Percentiles rank a stretch among this genome's conserved stretches.
Evolutionary conservation across 2,888 invertebrate species (phyloP).

Genomic region (Proisotoma minuta): DNA sequence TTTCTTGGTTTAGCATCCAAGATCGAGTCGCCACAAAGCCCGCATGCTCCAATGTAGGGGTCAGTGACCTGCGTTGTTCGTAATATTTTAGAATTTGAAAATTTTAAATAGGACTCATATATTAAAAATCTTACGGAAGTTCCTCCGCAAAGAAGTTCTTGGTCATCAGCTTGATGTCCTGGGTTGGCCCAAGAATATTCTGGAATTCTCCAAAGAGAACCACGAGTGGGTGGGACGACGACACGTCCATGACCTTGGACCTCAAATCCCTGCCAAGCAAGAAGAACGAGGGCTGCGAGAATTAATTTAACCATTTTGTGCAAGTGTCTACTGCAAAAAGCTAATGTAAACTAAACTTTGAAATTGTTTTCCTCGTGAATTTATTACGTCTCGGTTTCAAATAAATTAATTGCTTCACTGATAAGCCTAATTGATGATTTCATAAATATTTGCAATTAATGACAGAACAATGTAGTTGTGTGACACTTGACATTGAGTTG

Average conservation of each 20-base stretch:
- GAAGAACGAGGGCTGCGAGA: background rate
- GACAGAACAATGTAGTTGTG: too few species aligned
- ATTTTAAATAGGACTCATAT: background rate
- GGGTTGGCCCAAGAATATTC: constrained; percentile 13
- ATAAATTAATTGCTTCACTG: too few species aligned
- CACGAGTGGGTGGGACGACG: constrained; percentile 9
- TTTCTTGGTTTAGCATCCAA: constrained; percentile 9
- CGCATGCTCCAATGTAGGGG: constrained; percentile 9
- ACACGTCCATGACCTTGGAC: constrained; percentile 13
- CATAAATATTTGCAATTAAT: too few species aligned
- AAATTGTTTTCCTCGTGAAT: too few species aligned
- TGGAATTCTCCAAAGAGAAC: constrained; percentile 10
- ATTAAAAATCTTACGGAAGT: constrained; percentile 7
- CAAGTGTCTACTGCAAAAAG: too few species aligned
- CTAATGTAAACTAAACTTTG: too few species aligned
- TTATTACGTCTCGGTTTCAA: too few species aligned
- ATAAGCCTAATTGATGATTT: too few species aligned
- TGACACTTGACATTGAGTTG: too few species aligned
- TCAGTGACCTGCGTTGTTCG: background rate
- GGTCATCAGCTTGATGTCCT: constrained; percentile 13
- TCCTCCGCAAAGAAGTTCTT: constrained; percentile 10
- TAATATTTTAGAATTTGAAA: background rate
- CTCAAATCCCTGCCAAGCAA: background rate
- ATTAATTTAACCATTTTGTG: background rate
- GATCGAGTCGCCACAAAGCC: constrained; percentile 9